Evolutionary conservation across 2,888 invertebrate species (phyloP).

Genomic region (Julus scanicus): DNA sequence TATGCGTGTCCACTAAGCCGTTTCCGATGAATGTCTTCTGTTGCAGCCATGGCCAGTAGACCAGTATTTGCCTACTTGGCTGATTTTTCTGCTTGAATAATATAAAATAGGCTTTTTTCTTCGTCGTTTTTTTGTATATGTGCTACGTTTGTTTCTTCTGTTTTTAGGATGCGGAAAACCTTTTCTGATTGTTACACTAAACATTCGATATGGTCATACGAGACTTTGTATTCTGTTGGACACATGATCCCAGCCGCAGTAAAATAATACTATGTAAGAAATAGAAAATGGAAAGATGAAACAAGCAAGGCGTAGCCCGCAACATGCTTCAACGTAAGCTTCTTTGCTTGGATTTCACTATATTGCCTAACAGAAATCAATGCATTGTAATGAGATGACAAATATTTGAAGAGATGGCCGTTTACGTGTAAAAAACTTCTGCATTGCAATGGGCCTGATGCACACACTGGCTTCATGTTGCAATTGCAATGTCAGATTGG

Average conservation of each 20-base stretch:
- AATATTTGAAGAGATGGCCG: constrained; percentile 46
- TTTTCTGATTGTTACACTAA: neutral
- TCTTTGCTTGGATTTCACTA: neutral
- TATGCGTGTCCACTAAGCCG: neutral
- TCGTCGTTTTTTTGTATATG: neutral
- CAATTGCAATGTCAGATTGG: neutral
- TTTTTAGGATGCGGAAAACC: neutral
- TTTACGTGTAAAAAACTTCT: neutral
- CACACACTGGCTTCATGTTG: neutral
- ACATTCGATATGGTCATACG: neutral
- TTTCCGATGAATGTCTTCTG: neutral
- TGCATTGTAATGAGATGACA: constrained; percentile 56
- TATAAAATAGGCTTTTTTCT: neutral
- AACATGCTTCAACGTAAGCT: neutral
- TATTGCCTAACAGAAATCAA: constrained; percentile 44
- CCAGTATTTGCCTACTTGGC: constrained; percentile 2
- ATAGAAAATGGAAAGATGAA: constrained; percentile 18
- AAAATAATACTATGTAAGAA: neutral
- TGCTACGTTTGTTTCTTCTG: constrained; percentile 3
- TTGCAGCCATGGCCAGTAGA: neutral
- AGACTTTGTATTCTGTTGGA: neutral
- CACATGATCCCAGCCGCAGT: neutral
- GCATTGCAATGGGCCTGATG: neutral
- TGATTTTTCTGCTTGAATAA: constrained; percentile 19
- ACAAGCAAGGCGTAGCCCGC: neutral